Base-by-base conservation (phyloP, 1,140 invertebrate genomes). In the Drosophila littoralis region DNA sequence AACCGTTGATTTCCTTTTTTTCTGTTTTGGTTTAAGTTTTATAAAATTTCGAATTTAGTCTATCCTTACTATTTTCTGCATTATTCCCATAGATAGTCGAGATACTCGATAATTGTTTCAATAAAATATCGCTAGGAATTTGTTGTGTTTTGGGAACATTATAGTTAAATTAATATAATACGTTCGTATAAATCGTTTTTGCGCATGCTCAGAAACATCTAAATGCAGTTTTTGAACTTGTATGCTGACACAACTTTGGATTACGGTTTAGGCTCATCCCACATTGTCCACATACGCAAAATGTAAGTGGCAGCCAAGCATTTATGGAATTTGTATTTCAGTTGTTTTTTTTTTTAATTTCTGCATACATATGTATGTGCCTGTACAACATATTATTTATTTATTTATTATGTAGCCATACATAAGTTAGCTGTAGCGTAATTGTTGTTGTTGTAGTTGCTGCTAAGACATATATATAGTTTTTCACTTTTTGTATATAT, bases 141-240 rank as follows among this genome's bases (percentile, higher is more conserved):
- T 75, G 70, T 81, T 86, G 69, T 78, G 78, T 90, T 82, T 79
- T 54, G 51, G 52, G 73, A 82, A 80, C 57, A 59, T 79, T 88
- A 77, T 64, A 86, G 68, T 74, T 77, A 77, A 83, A 83, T 86
- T 77, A 77, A 63, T 83, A 74, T 77, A 79, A 71, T 90, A 83
- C 86, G 79, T 76, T 79, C 73, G 86, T 80, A 90, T 86, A 90
- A 90, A 90, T 88, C 58, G 72, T 74, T 88, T 73, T 86, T 90
- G 85, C 84, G 84, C 84, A 84, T 90, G 81, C 85, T 89, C 85
- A 89, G 84, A 89, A 89, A 89, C 84, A 70, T 89, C 84, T 89
- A 89, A 89, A 89, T 90, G 86, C 79, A 86, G 73, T 86, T 90
- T 88, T 89, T 88, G 69, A 85, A 84, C 63, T 73, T 76, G 74